Base-by-base conservation (phyloP, 2,888 invertebrate species). In the Drosophila atroscutellata region DNA sequence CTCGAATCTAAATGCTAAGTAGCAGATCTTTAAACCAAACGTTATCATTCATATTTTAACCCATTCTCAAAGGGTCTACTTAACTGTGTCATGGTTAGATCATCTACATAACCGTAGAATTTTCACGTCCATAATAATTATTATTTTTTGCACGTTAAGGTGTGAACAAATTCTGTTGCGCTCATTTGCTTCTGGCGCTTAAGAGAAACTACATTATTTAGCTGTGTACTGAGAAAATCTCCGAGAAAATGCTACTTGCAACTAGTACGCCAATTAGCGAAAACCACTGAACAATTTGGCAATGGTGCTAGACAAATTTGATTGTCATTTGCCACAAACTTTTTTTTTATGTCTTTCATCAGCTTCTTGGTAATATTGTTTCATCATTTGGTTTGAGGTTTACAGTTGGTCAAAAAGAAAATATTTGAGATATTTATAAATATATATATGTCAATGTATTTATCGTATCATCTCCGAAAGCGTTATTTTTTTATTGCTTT, bases 41-140 rank as follows among this genome's bases (percentile, higher is more conserved):
- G 24, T 6, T 36, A 24, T 34, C 52, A 34, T 34, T 34, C 18
- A 39, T 30, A 39, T 59, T 54, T 15, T 24, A 39, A 39, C 32
- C 28, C n/a, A 37, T 50, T 72, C 64, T 47, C 26, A 32, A 26
- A 54, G 36, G 47, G 36, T 51, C 20, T 20, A 59, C 37, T 37
- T 59, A 72, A 77, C 66, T 65, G 61, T 77, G 76, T 58, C 77
- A 72, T 65, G 63, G 64, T 59, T 72, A 67, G 52, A 65, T 67
- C 51, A 72, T 51, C 47, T 59, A 52, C 62, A 61, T 61, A 76
- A 74, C 76, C 73, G 70, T 67, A 71, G 56, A 73, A 73, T 81
- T 87, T 87, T 81, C 75, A 74, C 62, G 65, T 72, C 37, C 61
- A 54, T 65, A 71, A 66, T 71, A 73, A 13, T 13, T 24, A 34